A percentile compares a stretch with the other conserved stretches of the same genome.
Evolutionary conservation across 2,888 invertebrate species (phyloP).

Genomic region (Panorpa germanica): DNA sequence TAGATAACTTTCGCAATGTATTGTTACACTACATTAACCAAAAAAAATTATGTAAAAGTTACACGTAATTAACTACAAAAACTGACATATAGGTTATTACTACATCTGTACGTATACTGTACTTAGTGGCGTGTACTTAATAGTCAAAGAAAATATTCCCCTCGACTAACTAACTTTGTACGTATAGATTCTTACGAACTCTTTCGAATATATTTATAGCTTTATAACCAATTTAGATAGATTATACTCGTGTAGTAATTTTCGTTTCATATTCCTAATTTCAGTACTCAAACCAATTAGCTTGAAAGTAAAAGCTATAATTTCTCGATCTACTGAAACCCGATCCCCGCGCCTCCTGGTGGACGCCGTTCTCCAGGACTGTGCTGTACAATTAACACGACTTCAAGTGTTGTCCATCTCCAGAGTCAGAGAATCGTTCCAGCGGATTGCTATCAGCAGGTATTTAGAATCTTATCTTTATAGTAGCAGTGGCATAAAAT

Average conservation of each 20-base stretch:
- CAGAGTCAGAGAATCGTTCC: conserved; percentile 33
- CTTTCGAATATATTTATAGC: too few relatives aligned
- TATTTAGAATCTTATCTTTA: conserved; percentile 22
- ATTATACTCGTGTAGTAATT: not conserved
- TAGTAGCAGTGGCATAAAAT: conserved; percentile 29
- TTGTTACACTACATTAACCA: too few relatives aligned
- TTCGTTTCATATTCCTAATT: conserved; percentile 15
- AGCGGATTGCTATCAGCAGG: conserved; percentile 48
- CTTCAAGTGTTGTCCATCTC: conserved; percentile 47
- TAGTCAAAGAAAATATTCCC: too few relatives aligned
- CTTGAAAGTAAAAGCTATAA: conserved; percentile 56
- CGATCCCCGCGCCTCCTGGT: conserved; percentile 41
- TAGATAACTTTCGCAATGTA: too few relatives aligned
- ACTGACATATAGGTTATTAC: too few relatives aligned
- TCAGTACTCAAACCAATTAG: conserved; percentile 61
- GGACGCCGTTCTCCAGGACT: conserved; percentile 53
- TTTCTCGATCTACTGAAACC: conserved; percentile 45
- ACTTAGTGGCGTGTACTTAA: too few relatives aligned
- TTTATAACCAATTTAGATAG: not conserved
- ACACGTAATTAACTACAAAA: too few relatives aligned
- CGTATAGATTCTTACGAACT: too few relatives aligned
- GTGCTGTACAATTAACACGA: conserved; percentile 51
- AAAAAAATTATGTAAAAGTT: too few relatives aligned
- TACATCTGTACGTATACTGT: too few relatives aligned
- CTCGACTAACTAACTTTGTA: too few relatives aligned